Base-by-base conservation (phyloP, 2,113 vertebrate genomes). In the Puma concolor region DNA sequence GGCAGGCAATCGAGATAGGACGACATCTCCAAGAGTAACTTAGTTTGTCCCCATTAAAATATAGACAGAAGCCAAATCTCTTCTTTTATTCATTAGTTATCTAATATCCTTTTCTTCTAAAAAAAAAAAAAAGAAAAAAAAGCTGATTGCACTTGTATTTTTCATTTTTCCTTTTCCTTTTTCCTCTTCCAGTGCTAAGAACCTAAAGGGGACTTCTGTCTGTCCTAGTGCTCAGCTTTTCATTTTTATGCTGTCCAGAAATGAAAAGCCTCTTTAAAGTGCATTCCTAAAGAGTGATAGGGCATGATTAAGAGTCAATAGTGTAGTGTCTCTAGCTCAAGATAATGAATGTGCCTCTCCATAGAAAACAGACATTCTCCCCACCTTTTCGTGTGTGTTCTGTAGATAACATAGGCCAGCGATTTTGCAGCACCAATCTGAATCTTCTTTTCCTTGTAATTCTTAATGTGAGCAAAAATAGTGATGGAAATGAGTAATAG, bases 381-480 rank as follows among this genome's bases (percentile, higher is more conserved):
- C 38, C 71, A 8, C 23, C 93, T 41, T 69, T 84, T 77, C 48
- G 7, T 82, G 1, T 84, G 41, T 97, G 38, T 69, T 72, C 82
- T 80, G 2, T 87, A 92, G 83, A 71, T 74, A 90, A 50, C 50
- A 71, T 33, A 81, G 36, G 29, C 41, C 74, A 81, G 69, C 67
- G 80, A 92, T 88, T 91, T 85, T 82, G 15, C 15, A 88, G 71
- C 52, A 82, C n/a, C 48, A 44, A 44, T 91, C 63, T 88, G 44
- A 95, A 72, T 96, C 66, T 95, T 94, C 71, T 36, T 44, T 52
- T 52, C 48, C 9, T 89, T 89, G n/a, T 94, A 54, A 87, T 88
- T 95, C 74, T 91, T 84, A 85, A 77, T 44, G 4, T 86, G 60
- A 93, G 17, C 72, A 33, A 92, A 96, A 89, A 93, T 41, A 74